Percentiles rank a stretch among this genome's conserved stretches.
phyloP scores from a whole-genome alignment of 2,113 vertebrate genomes.

The Vicugna pacos region DNA sequence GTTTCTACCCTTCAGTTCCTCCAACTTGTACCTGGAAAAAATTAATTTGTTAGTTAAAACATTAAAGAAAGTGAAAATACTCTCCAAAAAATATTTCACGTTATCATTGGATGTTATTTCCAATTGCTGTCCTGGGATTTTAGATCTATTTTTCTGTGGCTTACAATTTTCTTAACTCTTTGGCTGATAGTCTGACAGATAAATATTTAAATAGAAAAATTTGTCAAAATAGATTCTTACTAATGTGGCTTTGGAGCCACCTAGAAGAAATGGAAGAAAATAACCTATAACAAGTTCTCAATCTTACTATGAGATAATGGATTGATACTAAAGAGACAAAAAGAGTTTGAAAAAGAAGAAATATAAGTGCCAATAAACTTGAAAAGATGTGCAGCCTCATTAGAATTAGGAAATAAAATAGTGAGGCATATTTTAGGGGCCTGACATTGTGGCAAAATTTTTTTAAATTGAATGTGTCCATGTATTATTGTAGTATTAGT shows the following conservation, averaged over 20 bases:
- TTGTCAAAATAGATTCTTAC: background rate
- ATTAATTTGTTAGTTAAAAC: background rate
- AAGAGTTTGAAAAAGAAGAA: slow-evolving; percentile 40
- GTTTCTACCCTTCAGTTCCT: background rate
- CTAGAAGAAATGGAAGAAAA: background rate
- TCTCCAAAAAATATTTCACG: background rate
- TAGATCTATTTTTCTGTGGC: background rate
- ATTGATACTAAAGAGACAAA: background rate
- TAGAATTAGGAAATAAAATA: background rate
- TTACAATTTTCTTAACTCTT: slow-evolving; percentile 36
- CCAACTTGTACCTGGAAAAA: background rate
- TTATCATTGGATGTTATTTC: slow-evolving; percentile 2
- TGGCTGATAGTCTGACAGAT: background rate
- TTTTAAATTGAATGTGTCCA: background rate
- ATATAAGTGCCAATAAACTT: background rate
- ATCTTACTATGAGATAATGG: background rate
- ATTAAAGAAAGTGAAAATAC: background rate
- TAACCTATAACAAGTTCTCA: slow-evolving; percentile 1
- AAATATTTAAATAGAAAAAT: background rate
- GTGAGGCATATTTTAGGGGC: background rate
- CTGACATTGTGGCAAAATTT: background rate
- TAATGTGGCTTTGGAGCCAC: background rate
- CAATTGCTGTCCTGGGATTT: background rate
- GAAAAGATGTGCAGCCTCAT: background rate
- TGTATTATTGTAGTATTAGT: background rate